phyloP scores from a whole-genome alignment of 2,797 vertebrate species.

The Syndactyla subalaris region DNA sequence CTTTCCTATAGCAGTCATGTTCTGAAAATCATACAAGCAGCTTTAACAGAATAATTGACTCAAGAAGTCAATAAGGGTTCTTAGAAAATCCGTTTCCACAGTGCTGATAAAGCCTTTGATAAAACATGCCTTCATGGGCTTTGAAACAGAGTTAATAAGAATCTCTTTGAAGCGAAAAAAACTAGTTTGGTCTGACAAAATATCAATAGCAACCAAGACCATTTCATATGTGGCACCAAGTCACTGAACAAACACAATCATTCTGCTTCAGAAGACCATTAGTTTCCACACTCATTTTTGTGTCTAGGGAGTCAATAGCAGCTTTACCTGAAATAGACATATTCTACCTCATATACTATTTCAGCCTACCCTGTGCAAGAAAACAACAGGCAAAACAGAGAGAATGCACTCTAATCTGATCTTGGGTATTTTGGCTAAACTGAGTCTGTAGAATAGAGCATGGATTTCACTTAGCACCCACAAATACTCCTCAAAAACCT shows the following conservation, averaged over 20 bases:
- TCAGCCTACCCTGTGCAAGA: not conserved
- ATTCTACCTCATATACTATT: not conserved
- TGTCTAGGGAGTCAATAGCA: not conserved
- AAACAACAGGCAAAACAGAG: not conserved
- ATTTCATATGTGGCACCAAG: accelerated
- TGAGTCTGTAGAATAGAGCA: not conserved
- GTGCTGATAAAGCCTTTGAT: not conserved
- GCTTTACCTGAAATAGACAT: not conserved
- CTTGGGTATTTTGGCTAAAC: not conserved
- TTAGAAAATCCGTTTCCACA: not conserved
- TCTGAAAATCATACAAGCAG: not conserved
- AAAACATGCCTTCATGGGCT: not conserved
- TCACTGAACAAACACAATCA: not conserved
- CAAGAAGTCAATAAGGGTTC: not conserved
- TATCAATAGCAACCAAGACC: not conserved
- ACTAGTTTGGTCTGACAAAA: not conserved
- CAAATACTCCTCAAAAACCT: not conserved
- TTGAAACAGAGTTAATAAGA: not conserved
- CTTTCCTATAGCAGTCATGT: not conserved
- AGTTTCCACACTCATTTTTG: not conserved
- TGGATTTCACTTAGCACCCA: not conserved
- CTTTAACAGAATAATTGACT: slow-evolving; percentile 3
- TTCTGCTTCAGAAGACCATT: not conserved
- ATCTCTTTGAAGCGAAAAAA: slow-evolving; percentile 6
- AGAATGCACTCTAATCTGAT: not conserved